Percentiles rank a stretch among this genome's conserved stretches.
These are phyloP conservation scores for Lethrus apterus DNA, from an alignment of 1,140 invertebrate species.

Conservation along the genomic window DNA sequence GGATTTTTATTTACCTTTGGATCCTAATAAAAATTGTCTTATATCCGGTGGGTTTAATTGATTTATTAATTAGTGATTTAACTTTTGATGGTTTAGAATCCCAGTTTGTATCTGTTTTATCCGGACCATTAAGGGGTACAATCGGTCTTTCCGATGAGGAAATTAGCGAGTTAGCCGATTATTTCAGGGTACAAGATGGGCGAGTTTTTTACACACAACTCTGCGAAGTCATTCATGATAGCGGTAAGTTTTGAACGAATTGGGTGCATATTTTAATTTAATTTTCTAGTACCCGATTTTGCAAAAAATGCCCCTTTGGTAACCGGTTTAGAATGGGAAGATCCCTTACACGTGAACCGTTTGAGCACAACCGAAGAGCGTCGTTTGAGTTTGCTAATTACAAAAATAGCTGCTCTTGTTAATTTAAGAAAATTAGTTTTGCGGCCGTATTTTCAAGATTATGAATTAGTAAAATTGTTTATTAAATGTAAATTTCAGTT, in stretches of 20 bases:
- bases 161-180: conserved; percentile 60
- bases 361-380: conserved; percentile 54
- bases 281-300: conserved; percentile 43
- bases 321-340: conserved; percentile 55
- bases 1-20: conserved; percentile 57
- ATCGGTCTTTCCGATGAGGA: conserved; percentile 60
- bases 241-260: conserved; percentile 36
- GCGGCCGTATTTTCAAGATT: conserved; percentile 66
- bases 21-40: conserved; percentile 55
- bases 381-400: conserved; percentile 53
- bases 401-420: conserved; percentile 54
- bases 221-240: conserved; percentile 58
- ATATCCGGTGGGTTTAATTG: conserved; percentile 51
- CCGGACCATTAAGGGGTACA: conserved; percentile 51
- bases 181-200: conserved; percentile 65
- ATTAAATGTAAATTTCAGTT: not conserved
- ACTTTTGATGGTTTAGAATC: conserved; percentile 45
- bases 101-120: conserved; percentile 59
- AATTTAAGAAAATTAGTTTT: conserved; percentile 51
- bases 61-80: not conserved
- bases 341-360: conserved; percentile 51
- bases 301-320: conserved; percentile 42
- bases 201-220: conserved; percentile 63
- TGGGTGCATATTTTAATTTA: conserved; percentile 6
- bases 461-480: conserved; percentile 50